Conservation (phyloP, 2,797 vertebrate species). For the Melanotaenia parkinsoni region DNA sequence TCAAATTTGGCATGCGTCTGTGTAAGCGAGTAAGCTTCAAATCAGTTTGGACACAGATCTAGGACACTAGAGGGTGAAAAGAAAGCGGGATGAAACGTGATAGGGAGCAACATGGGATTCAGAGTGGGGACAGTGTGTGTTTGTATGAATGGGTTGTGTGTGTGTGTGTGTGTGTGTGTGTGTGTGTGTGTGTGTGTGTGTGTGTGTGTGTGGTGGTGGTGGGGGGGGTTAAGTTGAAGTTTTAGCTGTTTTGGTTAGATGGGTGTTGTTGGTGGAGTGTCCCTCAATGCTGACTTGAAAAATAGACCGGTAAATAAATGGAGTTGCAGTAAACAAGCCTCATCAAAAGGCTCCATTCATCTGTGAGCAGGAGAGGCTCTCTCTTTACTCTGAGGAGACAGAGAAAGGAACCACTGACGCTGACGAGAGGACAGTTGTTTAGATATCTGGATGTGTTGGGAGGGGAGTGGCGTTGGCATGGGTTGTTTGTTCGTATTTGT, state of each 20-base stretch:
- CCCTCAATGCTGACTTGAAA: constrained; percentile 79
- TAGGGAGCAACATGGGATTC: constrained; percentile 74
- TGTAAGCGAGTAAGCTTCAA: constrained; percentile 82
- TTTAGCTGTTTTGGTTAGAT: constrained; percentile 31
- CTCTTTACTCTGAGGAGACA: constrained; percentile 74
- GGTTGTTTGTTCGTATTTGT: constrained; percentile 22
- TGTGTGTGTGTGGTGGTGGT: constrained; percentile 8
- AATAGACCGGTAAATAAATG: constrained; percentile 80
- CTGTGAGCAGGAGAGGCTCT: constrained; percentile 76
- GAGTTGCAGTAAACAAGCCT: constrained; percentile 80
- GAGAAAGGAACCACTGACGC: constrained; percentile 67
- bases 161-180: constrained; percentile 19
- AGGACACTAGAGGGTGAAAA: constrained; percentile 75
- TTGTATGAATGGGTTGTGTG: constrained; percentile 48
- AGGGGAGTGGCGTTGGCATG: constrained; percentile 57
- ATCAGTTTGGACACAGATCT: constrained; percentile 85
- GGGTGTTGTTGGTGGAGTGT: constrained; percentile 59
- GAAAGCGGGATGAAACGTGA: constrained; percentile 78
- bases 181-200: constrained; percentile 6
- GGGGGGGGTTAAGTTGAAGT: constrained; percentile 52
- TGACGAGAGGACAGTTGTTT: constrained; percentile 74
- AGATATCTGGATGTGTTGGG: constrained; percentile 80
- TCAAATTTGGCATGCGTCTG: constrained; percentile 80
- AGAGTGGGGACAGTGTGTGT: constrained; percentile 46
- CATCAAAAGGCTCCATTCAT: constrained; percentile 83